Conservation (phyloP, 2,888 invertebrate species). For the Plusia festucae region DNA sequence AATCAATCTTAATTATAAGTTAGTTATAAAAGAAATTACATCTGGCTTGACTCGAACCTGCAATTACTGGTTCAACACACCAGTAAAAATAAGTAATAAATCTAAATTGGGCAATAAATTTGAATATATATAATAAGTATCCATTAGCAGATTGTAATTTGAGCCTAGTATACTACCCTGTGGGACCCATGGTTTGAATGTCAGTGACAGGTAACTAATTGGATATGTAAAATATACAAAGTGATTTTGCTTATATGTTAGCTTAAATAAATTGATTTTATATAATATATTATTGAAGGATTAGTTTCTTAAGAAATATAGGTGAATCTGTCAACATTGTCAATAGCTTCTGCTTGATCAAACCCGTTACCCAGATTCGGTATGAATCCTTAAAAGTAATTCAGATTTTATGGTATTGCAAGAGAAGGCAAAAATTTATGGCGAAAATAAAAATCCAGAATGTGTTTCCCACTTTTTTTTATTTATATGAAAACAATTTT, state of each 20-base stretch:
- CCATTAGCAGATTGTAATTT: not conserved
- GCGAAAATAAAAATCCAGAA: constrained; percentile 34
- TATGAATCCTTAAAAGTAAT: not conserved
- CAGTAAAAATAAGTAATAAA: too few species aligned
- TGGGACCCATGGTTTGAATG: not conserved
- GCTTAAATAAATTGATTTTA: too few species aligned
- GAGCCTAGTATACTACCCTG: not conserved
- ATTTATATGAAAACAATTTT: constrained; percentile 87
- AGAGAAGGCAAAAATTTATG: not conserved
- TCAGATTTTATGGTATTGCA: not conserved
- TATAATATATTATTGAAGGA: not conserved
- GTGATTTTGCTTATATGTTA: not conserved
- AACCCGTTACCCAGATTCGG: not conserved
- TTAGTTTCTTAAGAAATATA: not conserved
- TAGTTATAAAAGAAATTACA: too few species aligned
- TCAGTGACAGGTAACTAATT: too few species aligned
- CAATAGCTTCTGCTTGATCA: not conserved
- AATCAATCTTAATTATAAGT: too few species aligned
- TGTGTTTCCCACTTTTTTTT: constrained; percentile 73
- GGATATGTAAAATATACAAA: not conserved
- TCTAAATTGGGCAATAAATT: not conserved
- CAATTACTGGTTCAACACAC: too few species aligned
- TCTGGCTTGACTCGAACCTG: too few species aligned
- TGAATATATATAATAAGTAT: not conserved
- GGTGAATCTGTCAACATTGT: not conserved